These are phyloP conservation scores for Drosophila arizonae DNA, from an alignment of 1,140 invertebrate genomes.

Conservation along the genomic window DNA sequence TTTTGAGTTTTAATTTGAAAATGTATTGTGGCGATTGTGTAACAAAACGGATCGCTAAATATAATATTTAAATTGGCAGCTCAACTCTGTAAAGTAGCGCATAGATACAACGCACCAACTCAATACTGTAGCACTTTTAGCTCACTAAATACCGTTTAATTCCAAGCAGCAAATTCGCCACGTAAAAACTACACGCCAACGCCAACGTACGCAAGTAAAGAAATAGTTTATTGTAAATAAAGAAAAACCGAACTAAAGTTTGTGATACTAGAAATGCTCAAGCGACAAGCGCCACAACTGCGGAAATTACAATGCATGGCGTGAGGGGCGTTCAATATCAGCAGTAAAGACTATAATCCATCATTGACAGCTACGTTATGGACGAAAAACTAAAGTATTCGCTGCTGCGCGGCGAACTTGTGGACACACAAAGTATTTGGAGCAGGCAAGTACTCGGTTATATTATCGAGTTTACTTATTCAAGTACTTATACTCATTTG, in stretches of 20 bases:
- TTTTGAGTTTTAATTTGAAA: neutral
- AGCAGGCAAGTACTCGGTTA: conserved; percentile 54
- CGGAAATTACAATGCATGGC: conserved; percentile 35
- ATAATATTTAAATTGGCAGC: neutral
- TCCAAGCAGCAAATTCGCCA: conserved; percentile 52
- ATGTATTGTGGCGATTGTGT: too few species aligned
- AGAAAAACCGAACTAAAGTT: conserved; percentile 24
- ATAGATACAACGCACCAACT: neutral
- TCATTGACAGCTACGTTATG: conserved; percentile 45
- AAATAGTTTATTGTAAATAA: conserved; percentile 27
- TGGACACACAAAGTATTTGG: conserved; percentile 80
- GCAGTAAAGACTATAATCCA: conserved; percentile 25
- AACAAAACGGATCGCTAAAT: too few species aligned
- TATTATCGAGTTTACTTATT: neutral
- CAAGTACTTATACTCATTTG: conserved; percentile 21
- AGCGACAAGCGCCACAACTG: conserved; percentile 34
- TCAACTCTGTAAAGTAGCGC: conserved; percentile 9
- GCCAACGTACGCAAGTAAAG: conserved; percentile 9
- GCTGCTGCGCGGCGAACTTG: conserved; percentile 73
- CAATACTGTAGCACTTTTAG: neutral
- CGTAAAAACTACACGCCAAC: conserved; percentile 46
- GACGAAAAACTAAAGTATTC: conserved; percentile 82
- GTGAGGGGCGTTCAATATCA: conserved; percentile 20
- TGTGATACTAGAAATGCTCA: conserved; percentile 43
- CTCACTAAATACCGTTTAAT: conserved; percentile 37